These are phyloP conservation scores for Chelonus formosanus DNA, from an alignment of 2,888 invertebrate species.

Conservation along the genomic window DNA sequence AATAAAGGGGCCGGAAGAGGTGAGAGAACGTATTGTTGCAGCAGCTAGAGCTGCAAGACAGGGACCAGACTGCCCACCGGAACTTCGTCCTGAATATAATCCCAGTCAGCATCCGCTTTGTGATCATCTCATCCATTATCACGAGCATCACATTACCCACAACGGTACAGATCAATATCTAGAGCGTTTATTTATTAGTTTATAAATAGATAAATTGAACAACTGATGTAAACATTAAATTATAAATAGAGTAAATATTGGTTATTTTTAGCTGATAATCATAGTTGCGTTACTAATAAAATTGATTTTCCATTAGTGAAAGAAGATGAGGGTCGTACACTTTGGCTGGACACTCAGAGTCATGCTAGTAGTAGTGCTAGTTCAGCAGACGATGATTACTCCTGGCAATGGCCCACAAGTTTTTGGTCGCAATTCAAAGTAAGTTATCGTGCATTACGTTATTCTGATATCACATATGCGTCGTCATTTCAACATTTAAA, in stretches of 20 bases:
- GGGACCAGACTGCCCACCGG: slow-evolving; percentile 70
- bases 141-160: slow-evolving; percentile 62
- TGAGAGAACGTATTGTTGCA: slow-evolving; percentile 73
- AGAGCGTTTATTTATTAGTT: too few relatives aligned
- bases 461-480: slow-evolving; percentile 22
- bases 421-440: slow-evolving; percentile 81
- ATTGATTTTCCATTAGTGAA: slow-evolving; percentile 61
- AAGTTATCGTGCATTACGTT: slow-evolving; percentile 42
- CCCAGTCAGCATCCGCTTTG: slow-evolving; percentile 63
- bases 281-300: not conserved
- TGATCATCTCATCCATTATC: slow-evolving; percentile 62
- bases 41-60: slow-evolving; percentile 73
- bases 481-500: not conserved
- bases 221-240: too few relatives aligned
- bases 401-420: slow-evolving; percentile 78
- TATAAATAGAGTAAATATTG: too few relatives aligned
- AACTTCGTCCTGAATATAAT: slow-evolving; percentile 65
- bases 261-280: too few relatives aligned
- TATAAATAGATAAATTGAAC: too few relatives aligned
- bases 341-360: slow-evolving; percentile 77
- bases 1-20: slow-evolving; percentile 75
- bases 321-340: slow-evolving; percentile 73
- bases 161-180: slow-evolving; percentile 50
- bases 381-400: slow-evolving; percentile 73
- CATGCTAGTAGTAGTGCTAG: slow-evolving; percentile 73